Percentiles rank a stretch among this genome's conserved stretches.
These are phyloP conservation scores for Eupeodes corollae DNA, from an alignment of 1,140 invertebrate genomes.

Conservation along the genomic window DNA sequence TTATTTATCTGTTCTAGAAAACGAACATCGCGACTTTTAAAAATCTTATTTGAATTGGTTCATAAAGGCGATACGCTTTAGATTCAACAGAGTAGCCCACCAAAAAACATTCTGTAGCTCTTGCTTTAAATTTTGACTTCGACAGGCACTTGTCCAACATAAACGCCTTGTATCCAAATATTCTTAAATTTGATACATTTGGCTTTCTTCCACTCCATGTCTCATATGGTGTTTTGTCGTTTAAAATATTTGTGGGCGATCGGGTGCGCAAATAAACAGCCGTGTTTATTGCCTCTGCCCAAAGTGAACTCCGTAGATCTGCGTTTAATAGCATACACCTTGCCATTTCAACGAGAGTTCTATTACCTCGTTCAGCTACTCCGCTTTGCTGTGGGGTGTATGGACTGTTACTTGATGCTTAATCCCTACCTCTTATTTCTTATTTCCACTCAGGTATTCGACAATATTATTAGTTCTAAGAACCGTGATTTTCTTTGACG, in stretches of 20 bases:
- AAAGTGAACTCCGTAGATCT: constrained; percentile 14
- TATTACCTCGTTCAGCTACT: constrained; percentile 20
- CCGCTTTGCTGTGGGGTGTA: constrained; percentile 38
- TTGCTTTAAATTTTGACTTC: constrained; percentile 11
- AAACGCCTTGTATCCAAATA: constrained; percentile 26
- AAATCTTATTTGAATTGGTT: no score
- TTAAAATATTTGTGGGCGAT: constrained; percentile 9
- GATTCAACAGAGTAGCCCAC: background rate
- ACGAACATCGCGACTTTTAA: no score
- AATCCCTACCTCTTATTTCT: constrained; percentile 22
- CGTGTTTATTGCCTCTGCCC: constrained; percentile 38
- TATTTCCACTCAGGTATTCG: constrained; percentile 25
- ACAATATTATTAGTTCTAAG: constrained; percentile 32
- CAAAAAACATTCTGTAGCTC: constrained; percentile 1
- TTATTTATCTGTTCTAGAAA: background rate
- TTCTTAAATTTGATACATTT: constrained; percentile 19
- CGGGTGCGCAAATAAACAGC: constrained; percentile 11
- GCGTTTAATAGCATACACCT: constrained; percentile 18
- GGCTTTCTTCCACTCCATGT: constrained; percentile 24
- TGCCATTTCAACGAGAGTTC: constrained; percentile 12
- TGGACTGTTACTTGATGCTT: constrained; percentile 26
- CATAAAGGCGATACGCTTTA: constrained; percentile 4
- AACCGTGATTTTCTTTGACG: constrained; percentile 20
- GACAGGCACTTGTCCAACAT: constrained; percentile 7
- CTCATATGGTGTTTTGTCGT: constrained; percentile 23